A percentile compares a stretch with the other conserved stretches of the same genome.
Evolutionary conservation across 2,113 vertebrate genomes (phyloP).

Genomic region (Dolichallabes microphthalmus): DNA sequence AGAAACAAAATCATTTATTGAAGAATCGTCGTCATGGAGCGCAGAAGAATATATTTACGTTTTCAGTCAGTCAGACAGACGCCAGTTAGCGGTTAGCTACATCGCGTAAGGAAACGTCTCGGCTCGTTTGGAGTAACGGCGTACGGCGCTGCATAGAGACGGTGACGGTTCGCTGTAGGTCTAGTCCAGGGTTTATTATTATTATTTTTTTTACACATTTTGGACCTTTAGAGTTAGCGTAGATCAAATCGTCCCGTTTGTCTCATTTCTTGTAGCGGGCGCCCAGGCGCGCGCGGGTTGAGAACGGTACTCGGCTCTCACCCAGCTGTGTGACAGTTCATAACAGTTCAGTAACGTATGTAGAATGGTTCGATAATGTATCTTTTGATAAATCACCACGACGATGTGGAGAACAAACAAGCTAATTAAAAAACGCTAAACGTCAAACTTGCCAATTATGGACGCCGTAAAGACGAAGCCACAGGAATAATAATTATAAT

Average conservation of each 20-base stretch:
- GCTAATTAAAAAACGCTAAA: not conserved
- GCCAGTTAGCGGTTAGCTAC: not conserved
- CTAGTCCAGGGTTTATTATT: not conserved
- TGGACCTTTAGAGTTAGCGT: not conserved
- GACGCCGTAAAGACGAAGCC: not conserved
- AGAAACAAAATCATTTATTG: not conserved
- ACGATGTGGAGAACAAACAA: not conserved
- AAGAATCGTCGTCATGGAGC: not conserved
- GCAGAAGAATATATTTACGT: not conserved
- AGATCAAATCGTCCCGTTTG: not conserved
- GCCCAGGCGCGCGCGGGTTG: not conserved
- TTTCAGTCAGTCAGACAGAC: not conserved
- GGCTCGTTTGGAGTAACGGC: not conserved
- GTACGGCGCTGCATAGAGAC: not conserved
- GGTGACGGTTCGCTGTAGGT: not conserved
- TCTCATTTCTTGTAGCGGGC: not conserved
- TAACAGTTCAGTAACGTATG: not conserved
- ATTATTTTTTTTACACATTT: not conserved
- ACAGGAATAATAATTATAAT: not conserved
- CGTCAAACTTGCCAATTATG: not conserved
- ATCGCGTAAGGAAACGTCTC: not conserved
- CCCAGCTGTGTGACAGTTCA: too few relatives aligned
- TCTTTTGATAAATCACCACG: not conserved
- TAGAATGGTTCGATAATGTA: not conserved
- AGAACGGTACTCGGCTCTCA: not conserved